Conservation (phyloP, 2,888 invertebrate genomes). For the Agonopterix heracliana region DNA sequence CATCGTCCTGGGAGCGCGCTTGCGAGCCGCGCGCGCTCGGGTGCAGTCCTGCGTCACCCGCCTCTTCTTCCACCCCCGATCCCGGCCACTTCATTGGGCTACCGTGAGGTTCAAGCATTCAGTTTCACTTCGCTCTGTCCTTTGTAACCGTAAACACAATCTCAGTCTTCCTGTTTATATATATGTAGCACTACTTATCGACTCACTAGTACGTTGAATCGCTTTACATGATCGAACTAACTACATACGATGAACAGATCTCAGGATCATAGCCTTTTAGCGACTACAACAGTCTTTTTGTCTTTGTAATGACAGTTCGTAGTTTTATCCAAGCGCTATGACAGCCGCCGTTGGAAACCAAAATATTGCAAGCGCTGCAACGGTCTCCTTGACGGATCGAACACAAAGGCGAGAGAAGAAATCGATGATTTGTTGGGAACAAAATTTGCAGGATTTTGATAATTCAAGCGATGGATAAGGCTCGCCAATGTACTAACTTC, state of each 20-base stretch:
- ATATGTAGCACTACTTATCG: slow-evolving; percentile 32
- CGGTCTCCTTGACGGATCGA: slow-evolving; percentile 72
- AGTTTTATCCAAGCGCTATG: slow-evolving; percentile 61
- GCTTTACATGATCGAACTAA: slow-evolving; percentile 52
- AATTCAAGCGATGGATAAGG: slow-evolving; percentile 44
- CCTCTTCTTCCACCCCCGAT: slow-evolving; percentile 80
- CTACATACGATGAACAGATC: slow-evolving; percentile 32
- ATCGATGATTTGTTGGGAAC: slow-evolving; percentile 34
- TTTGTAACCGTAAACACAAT: slow-evolving; percentile 53
- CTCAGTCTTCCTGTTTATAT: slow-evolving; percentile 30
- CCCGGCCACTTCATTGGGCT: slow-evolving; percentile 89
- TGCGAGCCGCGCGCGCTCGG: slow-evolving; percentile 79
- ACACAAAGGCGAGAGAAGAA: slow-evolving; percentile 70
- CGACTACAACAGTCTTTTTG: slow-evolving; percentile 49
- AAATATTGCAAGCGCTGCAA: slow-evolving; percentile 72
- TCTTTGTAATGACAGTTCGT: slow-evolving; percentile 60
- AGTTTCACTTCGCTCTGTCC: slow-evolving; percentile 57
- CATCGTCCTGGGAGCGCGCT: slow-evolving; percentile 87
- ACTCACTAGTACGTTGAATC: slow-evolving; percentile 34
- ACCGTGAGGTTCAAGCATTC: slow-evolving; percentile 76
- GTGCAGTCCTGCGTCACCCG: slow-evolving; percentile 67
- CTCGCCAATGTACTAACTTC: slow-evolving; percentile 66
- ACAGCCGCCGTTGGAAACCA: slow-evolving; percentile 69
- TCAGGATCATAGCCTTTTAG: slow-evolving; percentile 42
- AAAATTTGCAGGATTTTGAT: slow-evolving; percentile 26